Base-by-base conservation (phyloP, 2,888 invertebrate species). In the Dynastes tityus region DNA sequence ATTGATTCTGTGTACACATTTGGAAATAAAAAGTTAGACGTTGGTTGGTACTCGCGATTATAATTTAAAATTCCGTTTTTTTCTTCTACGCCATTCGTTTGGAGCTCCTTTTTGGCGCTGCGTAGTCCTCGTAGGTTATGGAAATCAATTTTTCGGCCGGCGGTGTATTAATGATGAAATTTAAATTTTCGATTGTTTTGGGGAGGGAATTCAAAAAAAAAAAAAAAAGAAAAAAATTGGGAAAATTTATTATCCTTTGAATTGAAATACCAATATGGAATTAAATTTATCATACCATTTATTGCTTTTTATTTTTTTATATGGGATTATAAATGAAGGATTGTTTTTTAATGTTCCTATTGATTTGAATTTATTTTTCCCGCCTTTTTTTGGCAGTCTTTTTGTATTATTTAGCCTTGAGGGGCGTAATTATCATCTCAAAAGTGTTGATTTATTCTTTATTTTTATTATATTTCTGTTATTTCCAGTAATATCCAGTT, bases 1-100 rank as follows among this genome's bases (percentile, higher is more conserved):
- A 78, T 73, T 78, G 78, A 78, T 73, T 78, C 68, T 22, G 67
- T 68, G 76, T 65, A 51, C 76, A 55, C 45, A 65, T 55, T 75
- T 64, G 75, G 75, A 53, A 55, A 55, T 76, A 76, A 76, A 76
- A 67, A 76, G 65, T 65, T 75, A 75, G 29, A 75, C 13, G 51
- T 75, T 64, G 27, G 51, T 75, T 64, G 27, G 68, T 49, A 51
- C 9, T 22, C 37, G 49, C 61, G 51, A 58, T 68, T 77, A 77
- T 68, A 77, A 68, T 77, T 68, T 55, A 61, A 68, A 68, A 77
- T 68, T 45, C 53, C 11, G n/a, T 53, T 73, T 55, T 74, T 68
- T 55, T 74, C 61, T 68, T 29, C 29, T 27, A n/a, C 11, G 27
- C 45, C 22, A 27, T 22, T 68, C 51, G 51, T 45, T 22, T 67